Evolutionary conservation across 2,113 vertebrate genomes (phyloP).

Genomic region (Jaculus jaculus): DNA sequence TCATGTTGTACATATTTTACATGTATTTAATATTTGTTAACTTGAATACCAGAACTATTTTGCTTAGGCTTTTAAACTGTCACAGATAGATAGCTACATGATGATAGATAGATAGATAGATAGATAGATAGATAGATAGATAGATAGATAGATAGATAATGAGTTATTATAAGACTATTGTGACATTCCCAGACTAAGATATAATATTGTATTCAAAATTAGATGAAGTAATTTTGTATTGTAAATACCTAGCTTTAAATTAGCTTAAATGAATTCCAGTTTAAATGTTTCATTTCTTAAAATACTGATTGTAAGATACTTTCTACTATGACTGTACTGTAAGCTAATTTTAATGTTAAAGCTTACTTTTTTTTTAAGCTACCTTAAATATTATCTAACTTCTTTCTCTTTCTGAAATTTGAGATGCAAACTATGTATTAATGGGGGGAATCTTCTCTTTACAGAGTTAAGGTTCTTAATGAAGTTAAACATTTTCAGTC

Average conservation of each 20-base stretch:
- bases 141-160: not conserved
- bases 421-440: not conserved
- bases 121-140: too few species aligned
- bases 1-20: not conserved
- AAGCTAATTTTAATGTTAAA: not conserved
- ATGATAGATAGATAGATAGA: too few species aligned
- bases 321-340: not conserved
- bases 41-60: not conserved
- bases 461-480: slow-evolving; percentile 35
- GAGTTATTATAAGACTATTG: not conserved
- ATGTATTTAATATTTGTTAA: slow-evolving; percentile 16
- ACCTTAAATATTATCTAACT: not conserved
- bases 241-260: slow-evolving; percentile 40
- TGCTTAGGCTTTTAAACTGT: slow-evolving; percentile 8
- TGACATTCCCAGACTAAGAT: slow-evolving; percentile 29
- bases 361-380: slow-evolving; percentile 13
- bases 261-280: slow-evolving; percentile 27
- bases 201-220: slow-evolving; percentile 47
- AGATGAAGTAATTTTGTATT: slow-evolving; percentile 36
- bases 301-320: slow-evolving; percentile 19
- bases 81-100: not conserved
- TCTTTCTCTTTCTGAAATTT: slow-evolving; percentile 50
- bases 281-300: slow-evolving; percentile 46
- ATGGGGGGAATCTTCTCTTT: not conserved
- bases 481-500: not conserved